Base-by-base conservation (phyloP, 2,888 invertebrate genomes). In the Pyrrhosoma nymphula region DNA sequence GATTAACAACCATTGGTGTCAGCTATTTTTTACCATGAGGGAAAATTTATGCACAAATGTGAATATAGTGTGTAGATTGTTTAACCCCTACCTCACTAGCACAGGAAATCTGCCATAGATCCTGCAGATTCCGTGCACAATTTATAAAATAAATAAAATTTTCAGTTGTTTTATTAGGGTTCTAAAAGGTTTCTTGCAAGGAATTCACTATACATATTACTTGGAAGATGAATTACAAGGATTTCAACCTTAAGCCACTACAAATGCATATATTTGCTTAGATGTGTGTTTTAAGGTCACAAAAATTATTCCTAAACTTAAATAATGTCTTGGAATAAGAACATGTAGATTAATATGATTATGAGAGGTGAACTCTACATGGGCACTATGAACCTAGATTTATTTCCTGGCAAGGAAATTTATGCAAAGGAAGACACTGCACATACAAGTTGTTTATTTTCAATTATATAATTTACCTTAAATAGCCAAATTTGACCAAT, bases 381-480 rank as follows among this genome's bases (percentile, higher is more conserved):
- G 16, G 82, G 14, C 35, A 82, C 35, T 18, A 82, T 35, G 4
- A 30, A 82, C 82, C 82, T 82, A 82, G 82, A 82, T 82, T 82
- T 82, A 18, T 35, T 82, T 82, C 82, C 82, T 82, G 82, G 82
- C 82, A 30, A 82, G 82, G 82, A 82, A 82, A 35, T 82, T 16
- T 35, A 82, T 35, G 14, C 35, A 82, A 18, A 82, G 82, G 82
- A 82, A 82, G 82, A 82, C 69, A 26, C 82, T 82, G 30, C 35
- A 82, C 14, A n/a, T n/a, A n/a, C n/a, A n/a, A n/a, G n/a, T n/a
- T n/a, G n/a, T n/a, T n/a, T n/a, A 69, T n/a, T 26, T 69, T 69
- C 30, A 82, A n/a, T 69, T 69, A 82, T 8, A 30, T 30, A 69
- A 69, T 82, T 82, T 82, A 82, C 82, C 35, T 82, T 35, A 0